Evolutionary conservation across 2,113 vertebrate species (phyloP), one percentile per base, ranked within the genome.

Genomic region (Esox niger): DNA sequence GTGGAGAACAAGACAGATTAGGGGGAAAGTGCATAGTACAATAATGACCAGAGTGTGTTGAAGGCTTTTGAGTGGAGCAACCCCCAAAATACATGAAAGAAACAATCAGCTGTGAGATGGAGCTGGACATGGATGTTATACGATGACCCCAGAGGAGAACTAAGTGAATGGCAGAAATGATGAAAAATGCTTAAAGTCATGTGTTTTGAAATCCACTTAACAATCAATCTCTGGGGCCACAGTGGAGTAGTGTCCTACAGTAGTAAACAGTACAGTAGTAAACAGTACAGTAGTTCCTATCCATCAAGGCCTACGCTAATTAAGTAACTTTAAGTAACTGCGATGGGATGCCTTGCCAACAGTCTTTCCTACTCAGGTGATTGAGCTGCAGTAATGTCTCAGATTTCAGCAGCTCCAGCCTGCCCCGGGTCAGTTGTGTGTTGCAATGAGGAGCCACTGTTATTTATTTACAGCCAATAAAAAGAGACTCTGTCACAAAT

Each of bases 61-160:
- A 70, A 54, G 57, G 69, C 46, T 71, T 72, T 67, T 38, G 79
- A 74, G 76, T 73, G 30, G 20, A 61, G 33, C 35, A 15, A 38
- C 35, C 10, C 35, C 15, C 10, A 13, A 38, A 38, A 38, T 38
- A 79, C 60, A 74, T 62, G 77, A 75, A 69, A 73, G 63, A 23
- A 54, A 2, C 20, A 54, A 6, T 54, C 20, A 23, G 49, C n/a
- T 6, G 49, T 21, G 1, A 13, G 49, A 52, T 20, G 21, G 49
- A 23, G 49, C n/a, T 10, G 52, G 58, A 70, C 62, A 67, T 38
- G 35, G 10, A 13, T 15, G 4, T 38, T 38, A 13, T 38, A 38
- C 35, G 35, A 13, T 38, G 35, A 3, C 35, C 35, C 35, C 11
- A 38, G 4, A 13, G 35, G 35, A 13, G 8, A 38, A 38, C 35